A percentile compares a stretch with the other conserved stretches of the same genome.
These are phyloP conservation scores for Seriola rivoliana DNA, from an alignment of 2,113 vertebrate genomes.

Conservation along the genomic window DNA sequence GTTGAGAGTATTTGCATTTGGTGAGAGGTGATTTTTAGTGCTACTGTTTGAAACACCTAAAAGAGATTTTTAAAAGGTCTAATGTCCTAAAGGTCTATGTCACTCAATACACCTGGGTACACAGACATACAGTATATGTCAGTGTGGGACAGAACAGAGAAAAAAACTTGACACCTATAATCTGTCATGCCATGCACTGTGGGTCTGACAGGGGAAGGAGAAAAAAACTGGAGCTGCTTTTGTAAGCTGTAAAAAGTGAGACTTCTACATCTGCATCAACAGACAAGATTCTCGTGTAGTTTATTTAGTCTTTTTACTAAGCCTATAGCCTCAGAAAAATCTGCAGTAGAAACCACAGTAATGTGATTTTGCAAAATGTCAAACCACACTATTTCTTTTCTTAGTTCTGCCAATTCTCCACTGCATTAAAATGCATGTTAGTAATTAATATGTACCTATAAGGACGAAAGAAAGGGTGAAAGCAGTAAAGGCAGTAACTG, in stretches of 20 bases:
- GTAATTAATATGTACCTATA: conserved; percentile 13
- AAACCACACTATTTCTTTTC: conserved; percentile 1
- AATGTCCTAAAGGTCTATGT: conserved; percentile 10
- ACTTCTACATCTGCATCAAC: conserved; percentile 20
- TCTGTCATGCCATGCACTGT: neutral
- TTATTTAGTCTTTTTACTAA: conserved; percentile 6
- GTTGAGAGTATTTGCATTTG: conserved; percentile 13
- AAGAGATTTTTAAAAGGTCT: neutral
- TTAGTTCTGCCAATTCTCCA: conserved; percentile 25
- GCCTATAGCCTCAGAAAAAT: conserved; percentile 27
- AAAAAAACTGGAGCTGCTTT: conserved; percentile 16
- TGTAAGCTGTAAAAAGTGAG: conserved; percentile 29
- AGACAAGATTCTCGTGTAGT: neutral
- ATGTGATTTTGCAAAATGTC: conserved; percentile 38
- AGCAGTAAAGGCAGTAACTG: conserved; percentile 1
- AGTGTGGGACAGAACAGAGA: conserved; percentile 1
- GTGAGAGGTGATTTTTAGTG: neutral
- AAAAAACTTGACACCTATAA: neutral
- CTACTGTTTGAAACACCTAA: conserved; percentile 3
- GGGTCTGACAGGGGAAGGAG: conserved; percentile 12
- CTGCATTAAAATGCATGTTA: conserved; percentile 19
- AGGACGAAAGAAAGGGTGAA: neutral
- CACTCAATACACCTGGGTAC: neutral
- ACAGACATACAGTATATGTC: too few relatives aligned
- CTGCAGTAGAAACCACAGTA: conserved; percentile 23